phyloP scores from a whole-genome alignment of 2,888 invertebrate species.

The Scelioninae gen. 1 region DNA sequence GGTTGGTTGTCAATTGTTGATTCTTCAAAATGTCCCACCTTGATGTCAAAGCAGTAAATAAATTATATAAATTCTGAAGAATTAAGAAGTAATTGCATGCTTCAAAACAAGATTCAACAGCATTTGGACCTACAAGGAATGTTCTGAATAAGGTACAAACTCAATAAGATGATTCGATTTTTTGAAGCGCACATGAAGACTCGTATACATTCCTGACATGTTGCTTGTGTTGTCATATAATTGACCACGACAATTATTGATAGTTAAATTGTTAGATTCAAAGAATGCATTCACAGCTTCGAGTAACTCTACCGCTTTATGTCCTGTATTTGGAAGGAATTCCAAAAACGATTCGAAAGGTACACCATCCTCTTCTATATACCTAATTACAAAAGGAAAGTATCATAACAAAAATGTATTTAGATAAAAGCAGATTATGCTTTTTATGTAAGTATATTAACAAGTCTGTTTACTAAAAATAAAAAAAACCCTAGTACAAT shows the following conservation, averaged over 20 bases:
- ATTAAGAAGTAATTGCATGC: slow-evolving; percentile 70
- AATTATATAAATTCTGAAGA: slow-evolving; percentile 73
- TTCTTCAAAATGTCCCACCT: slow-evolving; percentile 39
- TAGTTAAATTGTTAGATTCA: slow-evolving; percentile 13
- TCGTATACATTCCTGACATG: slow-evolving; percentile 17
- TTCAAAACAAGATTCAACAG: slow-evolving; percentile 72
- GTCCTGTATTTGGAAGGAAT: slow-evolving; percentile 28
- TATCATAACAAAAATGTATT: too few species aligned
- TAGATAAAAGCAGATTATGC: too few species aligned
- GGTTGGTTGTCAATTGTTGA: too few species aligned
- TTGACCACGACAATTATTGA: slow-evolving; percentile 32
- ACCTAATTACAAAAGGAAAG: slow-evolving; percentile 17
- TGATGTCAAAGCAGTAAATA: slow-evolving; percentile 68
- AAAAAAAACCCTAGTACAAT: too few species aligned
- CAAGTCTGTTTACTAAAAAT: too few species aligned
- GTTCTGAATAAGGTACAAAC: slow-evolving; percentile 73
- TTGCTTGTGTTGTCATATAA: slow-evolving; percentile 20
- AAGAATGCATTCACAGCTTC: slow-evolving; percentile 10
- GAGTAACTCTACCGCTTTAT: slow-evolving; percentile 27
- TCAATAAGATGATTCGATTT: slow-evolving; percentile 69
- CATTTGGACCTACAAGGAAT: slow-evolving; percentile 72
- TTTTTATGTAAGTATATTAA: too few species aligned
- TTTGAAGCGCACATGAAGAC: slow-evolving; percentile 73
- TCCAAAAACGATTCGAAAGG: slow-evolving; percentile 39
- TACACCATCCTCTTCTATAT: slow-evolving; percentile 21